Base-by-base conservation (phyloP, 2,888 invertebrate species). In the Acanthoscelides obtectus region DNA sequence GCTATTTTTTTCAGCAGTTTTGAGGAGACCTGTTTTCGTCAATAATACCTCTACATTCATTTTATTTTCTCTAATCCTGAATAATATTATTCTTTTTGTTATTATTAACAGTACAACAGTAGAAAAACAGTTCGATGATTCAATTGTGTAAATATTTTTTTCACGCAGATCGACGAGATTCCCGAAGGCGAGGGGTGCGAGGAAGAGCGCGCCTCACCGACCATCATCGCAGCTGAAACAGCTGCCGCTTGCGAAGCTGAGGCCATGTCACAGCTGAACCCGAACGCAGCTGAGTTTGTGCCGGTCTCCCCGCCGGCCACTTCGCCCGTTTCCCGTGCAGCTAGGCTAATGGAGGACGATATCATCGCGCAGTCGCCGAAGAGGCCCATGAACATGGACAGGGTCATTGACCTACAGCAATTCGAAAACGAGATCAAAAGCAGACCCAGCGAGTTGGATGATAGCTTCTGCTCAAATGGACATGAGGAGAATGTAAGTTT, bases 231-330 rank as follows among this genome's bases (percentile, higher is more conserved):
- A 80, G 82, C 81, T 71, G 80, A 81, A 75, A 76, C 74, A 63
- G 72, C 74, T 19, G 74, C 73, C 73, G 74, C 73, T n/a, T 17
- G 6, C 6, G 83, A 88, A 79, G 90, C 90, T 81, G 90, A 92
- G 86, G 91, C 91, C 86, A 88, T 88, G 84, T 94, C 93, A 66
- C 93, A 92, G 73, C 85, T 95, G 77, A 95, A 95, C 87, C 95
- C 95, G 0, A 91, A 95, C 80, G 95, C 95, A 20, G 92, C 92
- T n/a, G 94, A 94, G 86, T 95, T 95, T 84, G 89, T 95, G 72
- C 94, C 94, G 5, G 85, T 88, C 4, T 89, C 90, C 5, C 68
- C 67, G 0, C 89, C 90, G 64, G 84, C 86, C 0, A 86, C 86
- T 20, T 86, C 86, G 22, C 85, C 86, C 8, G 87, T 88, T 5